Evolutionary conservation across 2,113 vertebrate species (phyloP), one percentile per base, ranked within the genome.

Genomic region (Halichoeres trimaculatus): DNA sequence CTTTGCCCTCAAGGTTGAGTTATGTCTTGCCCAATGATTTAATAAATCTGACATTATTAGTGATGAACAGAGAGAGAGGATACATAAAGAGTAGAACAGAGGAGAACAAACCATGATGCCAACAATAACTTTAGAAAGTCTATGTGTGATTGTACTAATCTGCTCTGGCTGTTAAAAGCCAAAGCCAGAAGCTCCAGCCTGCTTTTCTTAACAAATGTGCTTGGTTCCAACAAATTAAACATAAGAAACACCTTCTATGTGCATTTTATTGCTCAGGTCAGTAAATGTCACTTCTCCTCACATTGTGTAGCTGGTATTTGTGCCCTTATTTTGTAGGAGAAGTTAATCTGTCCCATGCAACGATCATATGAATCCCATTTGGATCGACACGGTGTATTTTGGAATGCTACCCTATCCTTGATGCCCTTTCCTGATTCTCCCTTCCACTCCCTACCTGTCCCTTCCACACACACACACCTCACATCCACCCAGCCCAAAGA

Each of bases 311-410:
- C 62, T 76, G 80, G 78, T 82, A 77, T 81, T 51, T 85, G 78
- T 88, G 69, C 69, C 70, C 43, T 71, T 74, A 75, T 26, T 79
- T 83, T 80, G 78, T 79, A 61, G 70, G 38, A 70, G 64, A 62
- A 76, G 66, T 86, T 55, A 60, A 77, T 75, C 64, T 80, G 62
- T 87, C 76, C 72, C 57, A 80, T 41, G 76, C 80, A 81, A 83
- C 73, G 68, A 88, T 86, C 81, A 85, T 83, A 81, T 75, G 86
- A 88, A 90, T 89, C 89, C 91, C 88, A 90, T 87, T 91, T 91
- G 90, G 83, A 87, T 92, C 47, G 85, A 89, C 88, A 91, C 81
- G 70, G 76, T 88, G 80, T 83, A 67, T 82, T 88, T 83, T 84
- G 81, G 87, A 88, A 89, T 91, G 87, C 87, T 87, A 76, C 63